phyloP scores from a whole-genome alignment of 2,888 invertebrate genomes.

The Dione vanillae region DNA sequence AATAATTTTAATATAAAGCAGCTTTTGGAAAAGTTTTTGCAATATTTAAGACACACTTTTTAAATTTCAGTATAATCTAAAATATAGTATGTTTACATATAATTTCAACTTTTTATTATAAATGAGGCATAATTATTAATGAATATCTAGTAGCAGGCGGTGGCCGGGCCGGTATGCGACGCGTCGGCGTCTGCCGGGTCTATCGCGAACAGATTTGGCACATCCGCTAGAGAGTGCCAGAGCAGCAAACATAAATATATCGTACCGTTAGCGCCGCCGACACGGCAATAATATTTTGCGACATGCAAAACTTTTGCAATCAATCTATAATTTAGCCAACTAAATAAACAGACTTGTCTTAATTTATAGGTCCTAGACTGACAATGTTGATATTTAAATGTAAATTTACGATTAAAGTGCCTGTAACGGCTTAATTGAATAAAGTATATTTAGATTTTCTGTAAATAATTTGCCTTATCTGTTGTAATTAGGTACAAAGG shows the following conservation, averaged over 20 bases:
- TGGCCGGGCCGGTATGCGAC: constrained; percentile 79
- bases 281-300: constrained; percentile 53
- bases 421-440: no score
- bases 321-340: constrained; percentile 15
- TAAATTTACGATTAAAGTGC: no score
- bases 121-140: constrained; percentile 51
- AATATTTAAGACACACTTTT: background rate
- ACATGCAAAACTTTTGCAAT: constrained; percentile 51
- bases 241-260: constrained; percentile 73
- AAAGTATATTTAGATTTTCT: no score
- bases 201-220: constrained; percentile 81
- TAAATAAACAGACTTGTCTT: background rate
- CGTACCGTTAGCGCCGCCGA: constrained; percentile 58
- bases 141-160: constrained; percentile 63
- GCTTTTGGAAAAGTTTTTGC: constrained; percentile 48
- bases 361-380: no score
- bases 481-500: constrained; percentile 27
- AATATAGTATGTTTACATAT: no score
- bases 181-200: constrained; percentile 79
- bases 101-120: background rate
- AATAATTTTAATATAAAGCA: constrained; percentile 79
- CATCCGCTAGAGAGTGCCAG: constrained; percentile 78
- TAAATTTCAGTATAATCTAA: no score
- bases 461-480: constrained; percentile 1
- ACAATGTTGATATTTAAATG: no score